Evolutionary conservation across 1,140 invertebrate species (phyloP).

Genomic region (Bombus sylvicola): DNA sequence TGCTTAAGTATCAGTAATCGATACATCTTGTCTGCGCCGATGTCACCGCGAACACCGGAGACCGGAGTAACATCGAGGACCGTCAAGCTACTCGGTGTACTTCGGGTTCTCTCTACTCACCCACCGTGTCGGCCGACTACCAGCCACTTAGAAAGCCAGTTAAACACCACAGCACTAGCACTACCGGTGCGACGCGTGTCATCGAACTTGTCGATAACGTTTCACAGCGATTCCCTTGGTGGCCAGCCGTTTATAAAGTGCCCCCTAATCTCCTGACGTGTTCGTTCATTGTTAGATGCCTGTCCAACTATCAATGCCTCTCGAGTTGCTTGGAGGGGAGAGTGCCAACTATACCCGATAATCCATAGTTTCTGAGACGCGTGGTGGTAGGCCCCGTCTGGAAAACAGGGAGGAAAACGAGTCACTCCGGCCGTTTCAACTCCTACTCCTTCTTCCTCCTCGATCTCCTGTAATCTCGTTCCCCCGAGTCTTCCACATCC

Average conservation of each 20-base stretch:
- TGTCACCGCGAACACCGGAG: conserved; percentile 28
- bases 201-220: conserved; percentile 31
- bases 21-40: conserved; percentile 55
- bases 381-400: background rate
- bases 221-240: background rate
- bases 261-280: conserved; percentile 35
- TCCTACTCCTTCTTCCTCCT: conserved; percentile 13
- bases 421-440: conserved; percentile 14
- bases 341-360: background rate
- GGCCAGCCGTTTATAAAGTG: conserved; percentile 36
- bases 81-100: background rate
- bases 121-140: background rate
- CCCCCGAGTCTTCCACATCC: conserved; percentile 6
- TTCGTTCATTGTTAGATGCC: conserved; percentile 25
- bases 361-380: background rate
- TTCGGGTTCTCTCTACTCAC: conserved; percentile 5
- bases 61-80: background rate
- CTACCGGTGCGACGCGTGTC: background rate
- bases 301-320: background rate
- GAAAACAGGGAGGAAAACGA: conserved; percentile 22
- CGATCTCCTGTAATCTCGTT: conserved; percentile 40
- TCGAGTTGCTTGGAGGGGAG: background rate
- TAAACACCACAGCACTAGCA: background rate
- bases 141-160: background rate
- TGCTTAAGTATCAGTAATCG: conserved; percentile 56